Evolutionary conservation across 2,888 invertebrate species (phyloP).

Genomic region (Dioctria rufipes): DNA sequence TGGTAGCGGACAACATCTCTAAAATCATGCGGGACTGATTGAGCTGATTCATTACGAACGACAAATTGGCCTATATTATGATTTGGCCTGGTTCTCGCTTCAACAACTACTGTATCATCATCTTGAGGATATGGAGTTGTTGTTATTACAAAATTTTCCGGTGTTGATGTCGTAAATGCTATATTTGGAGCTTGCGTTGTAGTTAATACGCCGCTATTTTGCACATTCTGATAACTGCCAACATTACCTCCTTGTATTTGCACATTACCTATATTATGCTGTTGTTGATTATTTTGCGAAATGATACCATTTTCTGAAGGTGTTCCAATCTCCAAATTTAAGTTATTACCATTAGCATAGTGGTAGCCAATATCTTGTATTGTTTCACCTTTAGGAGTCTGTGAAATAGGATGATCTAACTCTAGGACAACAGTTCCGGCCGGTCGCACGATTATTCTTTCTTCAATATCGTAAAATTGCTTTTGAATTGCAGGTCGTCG

Average conservation of each 20-base stretch:
- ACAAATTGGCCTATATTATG: background rate
- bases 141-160: slow-evolving; percentile 56
- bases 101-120: slow-evolving; percentile 60
- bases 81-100: slow-evolving; percentile 58
- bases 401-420: slow-evolving; percentile 75
- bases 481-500: slow-evolving; percentile 77
- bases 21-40: background rate
- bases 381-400: slow-evolving; percentile 72
- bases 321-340: slow-evolving; percentile 34
- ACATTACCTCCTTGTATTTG: no score
- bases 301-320: slow-evolving; percentile 38
- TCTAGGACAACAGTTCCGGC: slow-evolving; percentile 77
- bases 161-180: slow-evolving; percentile 52
- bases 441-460: slow-evolving; percentile 75
- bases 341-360: background rate
- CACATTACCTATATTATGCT: background rate
- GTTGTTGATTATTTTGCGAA: slow-evolving; percentile 7
- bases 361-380: slow-evolving; percentile 64
- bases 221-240: background rate
- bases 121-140: slow-evolving; percentile 55
- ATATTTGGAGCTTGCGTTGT: slow-evolving; percentile 52
- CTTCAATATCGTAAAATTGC: slow-evolving; percentile 78
- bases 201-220: background rate
- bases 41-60: background rate
- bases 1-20: slow-evolving; percentile 9